Conservation (phyloP, 1,140 invertebrate genomes). For the Ceratina japonica region DNA sequence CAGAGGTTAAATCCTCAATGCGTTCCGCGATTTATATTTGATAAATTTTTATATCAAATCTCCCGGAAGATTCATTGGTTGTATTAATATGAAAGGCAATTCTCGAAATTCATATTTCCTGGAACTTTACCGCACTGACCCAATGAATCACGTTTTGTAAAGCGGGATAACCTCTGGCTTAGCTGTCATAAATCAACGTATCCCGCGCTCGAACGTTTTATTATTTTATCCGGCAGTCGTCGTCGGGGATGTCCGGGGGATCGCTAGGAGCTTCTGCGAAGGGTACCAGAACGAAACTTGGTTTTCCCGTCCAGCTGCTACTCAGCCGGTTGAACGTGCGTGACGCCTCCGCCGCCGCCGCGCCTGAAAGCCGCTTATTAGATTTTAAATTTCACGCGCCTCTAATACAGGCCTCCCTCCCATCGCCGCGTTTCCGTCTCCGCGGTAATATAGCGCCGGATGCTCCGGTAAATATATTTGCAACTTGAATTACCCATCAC, state of each 20-base stretch:
- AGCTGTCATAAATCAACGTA: slow-evolving; percentile 74
- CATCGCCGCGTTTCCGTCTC: not conserved
- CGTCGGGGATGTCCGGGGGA: not conserved
- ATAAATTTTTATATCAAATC: no score
- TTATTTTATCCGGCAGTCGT: slow-evolving; percentile 70
- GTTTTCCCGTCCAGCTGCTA: not conserved
- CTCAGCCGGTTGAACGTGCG: not conserved
- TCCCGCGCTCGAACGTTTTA: slow-evolving; percentile 70
- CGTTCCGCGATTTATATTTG: no score
- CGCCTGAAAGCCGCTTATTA: slow-evolving; percentile 24
- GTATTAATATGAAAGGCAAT: no score
- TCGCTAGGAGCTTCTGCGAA: slow-evolving; percentile 1
- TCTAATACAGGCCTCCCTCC: not conserved
- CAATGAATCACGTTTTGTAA: slow-evolving; percentile 68
- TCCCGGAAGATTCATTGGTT: no score
- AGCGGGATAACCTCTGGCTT: slow-evolving; percentile 72
- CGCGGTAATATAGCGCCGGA: no score
- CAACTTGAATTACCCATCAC: no score
- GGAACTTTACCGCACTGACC: not conserved
- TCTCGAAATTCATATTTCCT: not conserved
- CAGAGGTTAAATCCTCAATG: no score
- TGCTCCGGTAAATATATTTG: no score
- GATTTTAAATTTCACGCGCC: slow-evolving; percentile 36
- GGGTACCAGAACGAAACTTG: not conserved
- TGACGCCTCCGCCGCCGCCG: no score